Evolutionary conservation across 2,888 invertebrate genomes (phyloP), one percentile per base, ranked within the genome.

Genomic region (Zeuzera pyrina): DNA sequence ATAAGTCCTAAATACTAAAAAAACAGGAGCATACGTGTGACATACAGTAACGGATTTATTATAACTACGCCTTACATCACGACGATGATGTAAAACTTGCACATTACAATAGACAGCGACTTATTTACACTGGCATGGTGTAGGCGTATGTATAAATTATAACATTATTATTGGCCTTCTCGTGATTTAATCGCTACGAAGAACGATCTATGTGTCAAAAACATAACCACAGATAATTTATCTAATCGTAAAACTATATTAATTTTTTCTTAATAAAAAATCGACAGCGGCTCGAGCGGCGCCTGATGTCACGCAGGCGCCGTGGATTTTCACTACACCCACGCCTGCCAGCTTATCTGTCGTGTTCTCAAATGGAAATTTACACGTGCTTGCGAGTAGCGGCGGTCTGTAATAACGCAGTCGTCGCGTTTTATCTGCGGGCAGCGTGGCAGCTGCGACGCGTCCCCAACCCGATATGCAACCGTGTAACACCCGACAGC

Each of bases 321-420:
- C 62, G 55, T 60, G 66, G 60, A 64, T 66, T 70, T 67, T 34
- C 63, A 54, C 47, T 54, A 49, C 62, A 57, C 81, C 83, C 67
- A 79, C 79, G 68, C 70, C 36, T 47, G 37, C 31, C 49, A 43
- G 53, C 68, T 73, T 81, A 78, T 78, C 77, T 70, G 49, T 55
- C 59, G 44, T 66, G 70, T 77, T 81, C 77, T 76, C 77, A 71
- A 73, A 71, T 62, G 68, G 69, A 77, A 73, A 81, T 81, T 81
- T 78, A 83, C 78, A 78, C 78, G 66, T 79, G 70, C 73, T 77
- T 56, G 71, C 62, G 60, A 74, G 68, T 62, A 69, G 63, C 28
- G 28, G 28, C 54, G 54, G 57, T 49, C 63, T 55, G 67, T 77
- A 74, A 77, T 70, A 74, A 67, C 66, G 59, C 67, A 69, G 64